phyloP scores from a whole-genome alignment of 2,888 invertebrate genomes.

The Thecophora atra region DNA sequence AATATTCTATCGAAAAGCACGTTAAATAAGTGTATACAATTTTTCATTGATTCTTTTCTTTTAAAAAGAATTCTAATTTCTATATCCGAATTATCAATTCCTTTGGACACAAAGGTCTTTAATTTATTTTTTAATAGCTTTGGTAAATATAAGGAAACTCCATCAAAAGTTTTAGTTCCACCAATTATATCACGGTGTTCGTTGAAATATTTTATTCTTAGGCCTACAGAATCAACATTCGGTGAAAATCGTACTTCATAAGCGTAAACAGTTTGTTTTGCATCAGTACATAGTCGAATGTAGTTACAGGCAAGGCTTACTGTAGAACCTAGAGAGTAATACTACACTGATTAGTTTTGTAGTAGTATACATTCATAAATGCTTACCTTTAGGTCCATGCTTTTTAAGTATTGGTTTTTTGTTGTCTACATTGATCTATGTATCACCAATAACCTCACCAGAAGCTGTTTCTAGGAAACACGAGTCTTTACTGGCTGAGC shows the following conservation, averaged over 20 bases:
- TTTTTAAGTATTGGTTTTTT: conserved; percentile 29
- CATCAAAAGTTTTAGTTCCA: conserved; percentile 81
- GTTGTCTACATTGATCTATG: neutral
- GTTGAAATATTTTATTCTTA: conserved; percentile 70
- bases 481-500: neutral
- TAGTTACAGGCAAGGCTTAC: conserved; percentile 76
- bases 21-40: conserved; percentile 83
- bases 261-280: conserved; percentile 78
- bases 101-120: conserved; percentile 68
- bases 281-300: conserved; percentile 72
- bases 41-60: conserved; percentile 70
- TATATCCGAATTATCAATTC: conserved; percentile 69
- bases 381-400: conserved; percentile 41
- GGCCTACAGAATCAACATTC: conserved; percentile 74
- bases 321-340: conserved; percentile 48
- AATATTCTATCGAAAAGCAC: conserved; percentile 83
- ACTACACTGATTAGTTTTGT: conserved; percentile 7
- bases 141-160: conserved; percentile 82
- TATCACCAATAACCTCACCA: neutral
- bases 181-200: conserved; percentile 73
- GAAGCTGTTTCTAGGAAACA: neutral
- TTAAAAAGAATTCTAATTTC: conserved; percentile 69
- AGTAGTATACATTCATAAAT: neutral
- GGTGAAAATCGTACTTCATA: conserved; percentile 85
- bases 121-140: conserved; percentile 72